Percentiles rank a stretch among this genome's conserved stretches.
These are phyloP conservation scores for Phallusia fumigata DNA, from an alignment of 23 tunicate genomes.

Conservation along the genomic window DNA sequence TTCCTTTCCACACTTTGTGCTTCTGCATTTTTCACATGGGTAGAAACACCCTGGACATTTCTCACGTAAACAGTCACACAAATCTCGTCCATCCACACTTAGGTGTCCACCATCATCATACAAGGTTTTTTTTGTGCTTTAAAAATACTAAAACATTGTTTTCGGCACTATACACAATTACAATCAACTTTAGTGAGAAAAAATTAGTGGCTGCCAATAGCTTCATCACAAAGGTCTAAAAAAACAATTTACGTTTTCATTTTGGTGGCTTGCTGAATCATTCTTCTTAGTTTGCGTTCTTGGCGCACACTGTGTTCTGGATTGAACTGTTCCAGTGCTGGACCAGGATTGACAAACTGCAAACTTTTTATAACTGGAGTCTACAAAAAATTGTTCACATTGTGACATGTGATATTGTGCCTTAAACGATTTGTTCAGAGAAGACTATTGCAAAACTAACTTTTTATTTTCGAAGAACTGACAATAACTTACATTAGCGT, in stretches of 20 bases:
- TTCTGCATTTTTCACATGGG: conserved; percentile 71
- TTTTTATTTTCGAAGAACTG: too few species aligned
- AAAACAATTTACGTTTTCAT: conserved; percentile 13
- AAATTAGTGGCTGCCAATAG: too few species aligned
- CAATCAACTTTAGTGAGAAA: too few species aligned
- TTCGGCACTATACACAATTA: too few species aligned
- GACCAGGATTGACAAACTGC: conserved; percentile 78
- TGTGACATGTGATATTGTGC: too few species aligned
- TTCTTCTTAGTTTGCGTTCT: conserved; percentile 63
- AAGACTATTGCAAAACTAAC: too few species aligned
- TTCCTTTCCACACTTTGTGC: conserved; percentile 72
- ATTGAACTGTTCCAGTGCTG: conserved; percentile 65
- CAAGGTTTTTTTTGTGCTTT: conserved; percentile 43
- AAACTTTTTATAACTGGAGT: conserved; percentile 38
- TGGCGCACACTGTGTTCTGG: conserved; percentile 77
- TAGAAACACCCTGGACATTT: conserved; percentile 82
- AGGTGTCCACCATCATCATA: conserved; percentile 78
- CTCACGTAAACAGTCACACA: conserved; percentile 76
- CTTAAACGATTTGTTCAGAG: too few species aligned
- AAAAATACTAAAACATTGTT: conserved; percentile 1
- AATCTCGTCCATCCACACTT: conserved; percentile 58
- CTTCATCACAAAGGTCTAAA: too few species aligned
- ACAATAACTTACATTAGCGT: too few species aligned
- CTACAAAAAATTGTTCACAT: background rate
- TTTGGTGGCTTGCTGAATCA: conserved; percentile 48